phyloP scores from a whole-genome alignment of 2,797 vertebrate genomes.

The Sylvilagus floridanus region DNA sequence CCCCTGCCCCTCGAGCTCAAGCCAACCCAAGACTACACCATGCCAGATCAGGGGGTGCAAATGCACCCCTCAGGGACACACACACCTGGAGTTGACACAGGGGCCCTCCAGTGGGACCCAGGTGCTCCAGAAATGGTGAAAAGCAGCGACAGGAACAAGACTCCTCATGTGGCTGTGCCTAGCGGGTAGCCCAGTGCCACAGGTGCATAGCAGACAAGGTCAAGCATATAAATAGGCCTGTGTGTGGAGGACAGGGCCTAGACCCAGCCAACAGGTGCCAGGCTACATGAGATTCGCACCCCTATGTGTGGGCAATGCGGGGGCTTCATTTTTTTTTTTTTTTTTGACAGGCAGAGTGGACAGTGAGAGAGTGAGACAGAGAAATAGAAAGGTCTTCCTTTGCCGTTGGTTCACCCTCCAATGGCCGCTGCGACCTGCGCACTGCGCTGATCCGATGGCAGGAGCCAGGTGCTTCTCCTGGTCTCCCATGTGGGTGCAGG shows the following conservation, averaged over 20 bases:
- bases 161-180: fast-evolving
- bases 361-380: no score
- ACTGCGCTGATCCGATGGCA: no score
- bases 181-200: neutral
- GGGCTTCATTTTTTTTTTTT: no score
- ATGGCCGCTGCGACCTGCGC: no score
- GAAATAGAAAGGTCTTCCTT: no score
- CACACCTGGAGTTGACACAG: neutral
- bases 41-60: neutral
- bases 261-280: neutral
- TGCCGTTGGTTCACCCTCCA: no score
- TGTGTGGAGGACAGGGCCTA: neutral
- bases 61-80: neutral
- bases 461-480: no score
- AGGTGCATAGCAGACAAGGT: neutral
- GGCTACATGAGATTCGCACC: no score
- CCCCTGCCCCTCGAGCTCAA: no score
- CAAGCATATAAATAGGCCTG: neutral
- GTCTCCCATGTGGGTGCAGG: no score
- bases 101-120: neutral
- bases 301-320: fast-evolving
- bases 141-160: neutral
- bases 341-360: no score
- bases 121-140: neutral
- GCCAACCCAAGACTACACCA: neutral